Conservation (phyloP, 2,888 invertebrate genomes). For the Monochamus alternatus region DNA sequence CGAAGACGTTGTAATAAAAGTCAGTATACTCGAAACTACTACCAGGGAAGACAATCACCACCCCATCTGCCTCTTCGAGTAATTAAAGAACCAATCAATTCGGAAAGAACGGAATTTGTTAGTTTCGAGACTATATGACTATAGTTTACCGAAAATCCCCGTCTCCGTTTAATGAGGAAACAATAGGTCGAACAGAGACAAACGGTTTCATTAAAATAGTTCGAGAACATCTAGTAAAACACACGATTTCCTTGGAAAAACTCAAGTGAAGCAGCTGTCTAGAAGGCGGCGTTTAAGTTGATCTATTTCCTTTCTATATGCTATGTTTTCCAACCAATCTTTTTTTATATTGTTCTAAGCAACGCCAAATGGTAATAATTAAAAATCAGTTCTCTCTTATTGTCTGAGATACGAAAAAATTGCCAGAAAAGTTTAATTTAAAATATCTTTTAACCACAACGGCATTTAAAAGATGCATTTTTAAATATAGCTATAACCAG, state of each 20-base stretch:
- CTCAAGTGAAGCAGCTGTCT: background rate
- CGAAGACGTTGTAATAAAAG: slow-evolving; percentile 11
- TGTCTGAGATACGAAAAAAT: no score
- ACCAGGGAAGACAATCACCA: background rate
- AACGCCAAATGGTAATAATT: no score
- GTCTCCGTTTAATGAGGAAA: slow-evolving; percentile 14
- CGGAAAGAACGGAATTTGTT: slow-evolving; percentile 29
- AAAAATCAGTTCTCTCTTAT: no score
- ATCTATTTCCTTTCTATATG: no score
- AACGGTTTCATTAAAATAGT: slow-evolving; percentile 32
- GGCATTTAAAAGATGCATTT: no score
- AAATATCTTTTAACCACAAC: no score
- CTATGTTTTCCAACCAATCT: no score
- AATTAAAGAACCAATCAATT: slow-evolving; percentile 30
- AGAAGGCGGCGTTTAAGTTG: no score
- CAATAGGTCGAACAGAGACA: slow-evolving; percentile 1
- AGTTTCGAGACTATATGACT: slow-evolving; percentile 11
- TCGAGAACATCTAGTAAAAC: background rate
- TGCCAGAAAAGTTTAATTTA: no score
- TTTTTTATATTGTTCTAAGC: no score
- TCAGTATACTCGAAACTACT: slow-evolving; percentile 15
- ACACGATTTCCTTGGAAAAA: background rate
- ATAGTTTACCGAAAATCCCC: slow-evolving; percentile 11
- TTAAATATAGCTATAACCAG: no score
- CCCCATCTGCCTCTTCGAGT: slow-evolving; percentile 18